phyloP scores from a whole-genome alignment of 1,140 invertebrate genomes.

The Euura saliciscinereae region DNA sequence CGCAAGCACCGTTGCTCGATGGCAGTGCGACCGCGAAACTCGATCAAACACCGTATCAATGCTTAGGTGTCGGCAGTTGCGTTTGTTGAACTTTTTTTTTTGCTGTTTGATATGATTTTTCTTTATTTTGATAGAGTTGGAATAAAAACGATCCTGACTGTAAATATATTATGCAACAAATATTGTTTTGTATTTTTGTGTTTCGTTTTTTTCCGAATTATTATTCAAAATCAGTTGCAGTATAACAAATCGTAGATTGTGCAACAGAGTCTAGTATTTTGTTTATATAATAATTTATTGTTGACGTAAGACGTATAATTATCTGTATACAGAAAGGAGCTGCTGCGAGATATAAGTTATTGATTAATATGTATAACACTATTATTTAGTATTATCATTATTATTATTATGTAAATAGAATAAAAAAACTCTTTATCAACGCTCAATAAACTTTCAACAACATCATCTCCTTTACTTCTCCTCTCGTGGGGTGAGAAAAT shows the following conservation, averaged over 20 bases:
- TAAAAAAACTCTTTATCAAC: conserved; percentile 31
- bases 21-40: conserved; percentile 45
- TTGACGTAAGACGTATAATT: too few relatives aligned
- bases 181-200: too few relatives aligned
- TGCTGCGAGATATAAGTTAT: background rate
- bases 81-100: conserved; percentile 41
- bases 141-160: background rate
- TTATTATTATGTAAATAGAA: conserved; percentile 39
- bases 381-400: conserved; percentile 25
- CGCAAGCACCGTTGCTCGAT: conserved; percentile 42
- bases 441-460: background rate
- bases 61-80: conserved; percentile 51
- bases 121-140: too few relatives aligned
- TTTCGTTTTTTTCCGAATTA: too few relatives aligned
- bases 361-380: background rate
- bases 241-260: too few relatives aligned
- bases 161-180: background rate
- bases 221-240: too few relatives aligned
- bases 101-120: too few relatives aligned
- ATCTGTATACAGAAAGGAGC: too few relatives aligned
- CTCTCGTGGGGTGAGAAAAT: too few relatives aligned
- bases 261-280: too few relatives aligned
- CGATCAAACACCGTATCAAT: conserved; percentile 48
- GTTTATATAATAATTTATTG: too few relatives aligned
- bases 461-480: too few relatives aligned